Evolutionary conservation across 2,888 invertebrate genomes (phyloP), one percentile per base, ranked within the genome.

Genomic region (Buathra laborator): DNA sequence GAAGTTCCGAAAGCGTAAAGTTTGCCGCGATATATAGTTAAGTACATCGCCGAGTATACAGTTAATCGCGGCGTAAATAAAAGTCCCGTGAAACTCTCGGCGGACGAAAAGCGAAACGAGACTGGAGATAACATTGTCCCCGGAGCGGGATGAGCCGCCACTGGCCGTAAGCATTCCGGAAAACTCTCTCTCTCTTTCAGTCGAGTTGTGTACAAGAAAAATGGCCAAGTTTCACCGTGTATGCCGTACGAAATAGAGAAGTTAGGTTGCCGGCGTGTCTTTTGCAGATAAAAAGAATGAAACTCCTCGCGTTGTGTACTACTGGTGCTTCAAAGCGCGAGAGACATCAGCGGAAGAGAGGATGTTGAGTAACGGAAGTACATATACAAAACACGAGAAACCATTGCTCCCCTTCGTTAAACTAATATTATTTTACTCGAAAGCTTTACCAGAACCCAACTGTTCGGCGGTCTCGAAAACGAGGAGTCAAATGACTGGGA

Each of bases 291-390:
- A 56, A 37, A 32, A 37, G 7, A 71, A 53, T 6, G 24, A 59
- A 24, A 37, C 37, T 37, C 37, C 48, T 16, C 37, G 16, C 16
- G n/a, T 24, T 32, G 43, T 68, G 24, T 77, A 77, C 77, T 77
- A 77, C 77, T 44, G 29, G 67, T 44, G 77, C 77, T 68, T 77
- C 44, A 68, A 68, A 56, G 77, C 77, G 16, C 48, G 48, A 64
- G 46, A 37, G 48, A 75, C 75, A 48, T 43, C 64, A 16, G 75
- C 48, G 48, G 29, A 48, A 75, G 48, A 48, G 48, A 62, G 59
- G 44, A 59, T 7, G 53, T 43, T 7, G 46, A 62, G 64, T 43
- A 56, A 53, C n/a, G 32, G 16, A 43, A 77, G 56, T 56, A 46
- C n/a, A 44, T 19, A 16, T 24, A 44, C 32, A 44, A 67, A 77